Conservation (phyloP, 2,113 vertebrate genomes). For the Fulica atra region DNA sequence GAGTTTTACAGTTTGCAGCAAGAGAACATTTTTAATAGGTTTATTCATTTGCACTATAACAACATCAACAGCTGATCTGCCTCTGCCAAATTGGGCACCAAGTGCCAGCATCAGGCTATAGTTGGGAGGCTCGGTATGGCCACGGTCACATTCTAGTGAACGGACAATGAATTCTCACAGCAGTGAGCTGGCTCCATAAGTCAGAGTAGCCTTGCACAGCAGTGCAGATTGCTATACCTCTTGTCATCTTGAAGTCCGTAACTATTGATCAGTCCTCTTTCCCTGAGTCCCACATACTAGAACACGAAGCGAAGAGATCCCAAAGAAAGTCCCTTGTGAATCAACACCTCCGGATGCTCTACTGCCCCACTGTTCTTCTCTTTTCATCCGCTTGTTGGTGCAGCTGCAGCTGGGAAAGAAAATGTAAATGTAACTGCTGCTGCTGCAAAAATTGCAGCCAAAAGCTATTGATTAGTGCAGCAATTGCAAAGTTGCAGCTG, state of each 20-base stretch:
- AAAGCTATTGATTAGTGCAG: conserved; percentile 44
- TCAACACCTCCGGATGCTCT: background rate
- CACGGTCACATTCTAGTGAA: background rate
- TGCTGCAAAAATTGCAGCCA: conserved; percentile 58
- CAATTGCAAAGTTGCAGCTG: conserved; percentile 57
- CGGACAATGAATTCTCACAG: background rate
- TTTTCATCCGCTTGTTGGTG: background rate
- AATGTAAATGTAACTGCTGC: conserved; percentile 27
- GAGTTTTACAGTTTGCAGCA: background rate
- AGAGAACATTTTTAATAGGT: background rate
- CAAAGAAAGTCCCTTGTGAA: background rate
- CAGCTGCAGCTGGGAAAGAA: conserved; percentile 22
- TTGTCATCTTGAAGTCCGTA: background rate
- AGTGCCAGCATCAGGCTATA: background rate
- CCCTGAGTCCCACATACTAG: background rate
- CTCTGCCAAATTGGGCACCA: background rate
- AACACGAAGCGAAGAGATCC: background rate
- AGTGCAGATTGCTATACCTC: background rate
- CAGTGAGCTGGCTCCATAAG: background rate
- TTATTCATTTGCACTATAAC: background rate
- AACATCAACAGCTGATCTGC: background rate
- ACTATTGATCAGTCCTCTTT: background rate
- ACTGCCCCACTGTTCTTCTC: background rate
- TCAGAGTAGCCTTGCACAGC: background rate
- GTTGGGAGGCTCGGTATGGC: background rate